Percentiles rank a stretch among this genome's conserved stretches.
Conservation (phyloP, 2,888 invertebrate species). For the Parelbella ahira region DNA sequence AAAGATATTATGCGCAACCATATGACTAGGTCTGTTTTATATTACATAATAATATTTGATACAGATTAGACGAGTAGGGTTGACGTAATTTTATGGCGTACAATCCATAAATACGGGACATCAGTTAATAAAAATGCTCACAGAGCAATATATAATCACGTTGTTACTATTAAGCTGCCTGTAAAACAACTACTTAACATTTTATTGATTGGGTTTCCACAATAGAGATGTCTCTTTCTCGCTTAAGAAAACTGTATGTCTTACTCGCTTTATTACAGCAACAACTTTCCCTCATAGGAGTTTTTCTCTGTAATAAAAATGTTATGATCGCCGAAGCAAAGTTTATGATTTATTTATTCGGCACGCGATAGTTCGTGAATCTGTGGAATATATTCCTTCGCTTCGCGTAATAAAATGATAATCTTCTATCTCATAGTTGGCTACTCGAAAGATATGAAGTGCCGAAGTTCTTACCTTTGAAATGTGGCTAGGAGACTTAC, state of each 20-base stretch:
- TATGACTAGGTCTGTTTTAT: too few species aligned
- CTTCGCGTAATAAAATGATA: conserved; percentile 35
- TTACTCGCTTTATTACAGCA: conserved; percentile 35
- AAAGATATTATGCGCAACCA: too few species aligned
- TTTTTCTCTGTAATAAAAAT: conserved; percentile 61
- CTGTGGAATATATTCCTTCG: conserved; percentile 34
- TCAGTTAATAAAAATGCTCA: conserved; percentile 8
- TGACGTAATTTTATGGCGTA: too few species aligned
- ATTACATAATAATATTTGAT: too few species aligned
- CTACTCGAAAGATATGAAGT: conserved; percentile 23
- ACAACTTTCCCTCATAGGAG: conserved; percentile 43
- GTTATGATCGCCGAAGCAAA: conserved; percentile 59
- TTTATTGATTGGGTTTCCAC: conserved; percentile 36
- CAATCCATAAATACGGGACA: conserved; percentile 10
- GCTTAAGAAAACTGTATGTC: conserved; percentile 17
- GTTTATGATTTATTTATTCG: conserved; percentile 70
- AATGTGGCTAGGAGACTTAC: too few species aligned
- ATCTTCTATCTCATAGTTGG: conserved; percentile 26
- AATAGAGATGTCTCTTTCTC: conserved; percentile 27
- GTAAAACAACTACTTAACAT: conserved; percentile 31
- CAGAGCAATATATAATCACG: conserved; percentile 16
- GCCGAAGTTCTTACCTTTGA: conserved; percentile 9
- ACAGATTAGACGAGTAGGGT: too few species aligned
- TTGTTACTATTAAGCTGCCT: conserved; percentile 14
- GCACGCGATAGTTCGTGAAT: conserved; percentile 46